Conservation (phyloP, 2,797 vertebrate genomes). For the Hippocampus kuda region DNA sequence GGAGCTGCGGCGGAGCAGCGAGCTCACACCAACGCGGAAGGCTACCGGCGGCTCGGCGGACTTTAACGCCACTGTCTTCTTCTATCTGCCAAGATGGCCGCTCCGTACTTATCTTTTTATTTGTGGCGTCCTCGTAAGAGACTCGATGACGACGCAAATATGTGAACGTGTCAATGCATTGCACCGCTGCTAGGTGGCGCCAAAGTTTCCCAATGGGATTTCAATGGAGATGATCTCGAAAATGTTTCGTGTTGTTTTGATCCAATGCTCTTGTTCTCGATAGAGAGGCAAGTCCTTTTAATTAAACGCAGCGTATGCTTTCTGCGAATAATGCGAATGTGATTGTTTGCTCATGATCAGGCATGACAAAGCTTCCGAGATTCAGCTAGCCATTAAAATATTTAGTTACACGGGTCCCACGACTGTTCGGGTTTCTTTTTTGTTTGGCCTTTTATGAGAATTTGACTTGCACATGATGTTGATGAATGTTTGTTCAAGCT, state of each 20-base stretch:
- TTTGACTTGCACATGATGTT: neutral
- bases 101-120: constrained; percentile 13
- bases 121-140: constrained; percentile 16
- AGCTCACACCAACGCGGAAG: constrained; percentile 77
- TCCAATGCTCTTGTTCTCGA: no score
- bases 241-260: neutral
- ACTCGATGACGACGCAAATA: constrained; percentile 23
- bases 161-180: constrained; percentile 29
- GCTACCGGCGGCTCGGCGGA: constrained; percentile 86
- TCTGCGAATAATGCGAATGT: no score
- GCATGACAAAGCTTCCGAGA: neutral
- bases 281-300: neutral
- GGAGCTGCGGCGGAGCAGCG: constrained; percentile 80
- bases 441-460: neutral
- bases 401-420: neutral
- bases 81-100: constrained; percentile 5
- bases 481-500: neutral
- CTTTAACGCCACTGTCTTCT: constrained; percentile 69
- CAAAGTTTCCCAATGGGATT: constrained; percentile 31
- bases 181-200: constrained; percentile 46
- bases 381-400: neutral
- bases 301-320: neutral
- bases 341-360: no score
- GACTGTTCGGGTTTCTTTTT: neutral
- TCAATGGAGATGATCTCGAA: neutral